Evolutionary conservation across 2,888 invertebrate genomes (phyloP).

Genomic region (Alcis repandata): DNA sequence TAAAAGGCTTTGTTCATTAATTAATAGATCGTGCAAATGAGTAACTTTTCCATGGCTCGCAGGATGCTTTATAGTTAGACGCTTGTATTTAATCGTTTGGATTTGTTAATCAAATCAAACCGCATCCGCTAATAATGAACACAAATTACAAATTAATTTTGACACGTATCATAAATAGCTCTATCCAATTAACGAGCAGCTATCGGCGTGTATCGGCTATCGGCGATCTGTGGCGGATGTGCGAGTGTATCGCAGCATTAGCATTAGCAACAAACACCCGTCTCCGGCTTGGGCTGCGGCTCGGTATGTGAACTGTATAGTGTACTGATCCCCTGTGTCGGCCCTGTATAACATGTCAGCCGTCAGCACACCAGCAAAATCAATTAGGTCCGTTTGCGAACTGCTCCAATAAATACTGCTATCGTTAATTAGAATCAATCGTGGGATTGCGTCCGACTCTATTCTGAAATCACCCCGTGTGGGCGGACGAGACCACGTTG

Average conservation of each 20-base stretch:
- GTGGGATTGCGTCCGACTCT: conserved; percentile 78
- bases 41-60: background rate
- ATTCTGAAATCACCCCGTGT: conserved; percentile 79
- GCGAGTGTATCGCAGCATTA: conserved; percentile 49
- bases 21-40: conserved; percentile 17
- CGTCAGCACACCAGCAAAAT: conserved; percentile 71
- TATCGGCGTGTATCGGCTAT: conserved; percentile 19
- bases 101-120: conserved; percentile 1
- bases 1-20: conserved; percentile 26
- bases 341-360: conserved; percentile 57
- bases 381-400: conserved; percentile 84
- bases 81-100: background rate
- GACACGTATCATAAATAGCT: conserved; percentile 25
- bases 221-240: conserved; percentile 42
- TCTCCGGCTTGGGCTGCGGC: conserved; percentile 43
- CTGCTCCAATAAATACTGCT: conserved; percentile 84
- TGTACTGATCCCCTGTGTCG: conserved; percentile 24
- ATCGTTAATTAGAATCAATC: conserved; percentile 87
- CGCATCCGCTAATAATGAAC: background rate
- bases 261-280: conserved; percentile 65
- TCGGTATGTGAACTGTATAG: background rate
- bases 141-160: conserved; percentile 15
- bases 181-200: conserved; percentile 20
- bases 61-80: background rate
- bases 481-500: conserved; percentile 69